phyloP scores from a whole-genome alignment of 2,888 invertebrate species.

The Drosophila austrosaltans region DNA sequence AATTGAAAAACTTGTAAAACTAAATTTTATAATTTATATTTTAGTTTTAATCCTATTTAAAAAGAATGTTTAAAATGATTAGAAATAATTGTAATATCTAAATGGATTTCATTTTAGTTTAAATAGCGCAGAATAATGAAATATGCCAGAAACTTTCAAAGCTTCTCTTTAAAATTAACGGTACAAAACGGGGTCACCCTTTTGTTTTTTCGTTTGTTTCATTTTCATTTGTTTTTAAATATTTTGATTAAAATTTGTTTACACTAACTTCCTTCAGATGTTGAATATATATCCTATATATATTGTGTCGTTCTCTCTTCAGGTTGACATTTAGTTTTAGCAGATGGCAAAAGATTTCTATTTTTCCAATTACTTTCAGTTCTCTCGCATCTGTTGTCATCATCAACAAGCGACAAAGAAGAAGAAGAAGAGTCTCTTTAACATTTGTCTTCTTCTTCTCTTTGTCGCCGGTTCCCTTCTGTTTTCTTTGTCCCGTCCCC shows the following conservation, averaged over 20 bases:
- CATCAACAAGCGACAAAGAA: background rate
- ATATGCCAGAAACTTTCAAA: no score
- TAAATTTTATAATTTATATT: no score
- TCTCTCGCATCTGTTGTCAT: background rate
- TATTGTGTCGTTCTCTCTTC: background rate
- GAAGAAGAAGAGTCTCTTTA: no score
- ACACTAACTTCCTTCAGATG: background rate
- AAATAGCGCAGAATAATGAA: no score
- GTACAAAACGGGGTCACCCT: no score
- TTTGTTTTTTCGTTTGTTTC: background rate
- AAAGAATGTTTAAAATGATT: no score
- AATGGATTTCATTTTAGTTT: no score
- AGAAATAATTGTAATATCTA: no score
- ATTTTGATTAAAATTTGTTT: background rate
- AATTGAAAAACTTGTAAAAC: no score
- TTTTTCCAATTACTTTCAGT: background rate
- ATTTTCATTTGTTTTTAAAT: background rate
- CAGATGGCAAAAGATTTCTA: background rate
- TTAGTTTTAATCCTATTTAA: no score
- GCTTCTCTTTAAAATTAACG: no score
- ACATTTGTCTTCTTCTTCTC: background rate
- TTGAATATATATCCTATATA: background rate
- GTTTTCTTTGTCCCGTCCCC: background rate
- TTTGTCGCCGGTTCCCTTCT: constrained; percentile 15
- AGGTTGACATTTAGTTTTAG: constrained; percentile 6